phyloP scores from a whole-genome alignment of 1,140 invertebrate genomes.

The Triops cancriformis region DNA sequence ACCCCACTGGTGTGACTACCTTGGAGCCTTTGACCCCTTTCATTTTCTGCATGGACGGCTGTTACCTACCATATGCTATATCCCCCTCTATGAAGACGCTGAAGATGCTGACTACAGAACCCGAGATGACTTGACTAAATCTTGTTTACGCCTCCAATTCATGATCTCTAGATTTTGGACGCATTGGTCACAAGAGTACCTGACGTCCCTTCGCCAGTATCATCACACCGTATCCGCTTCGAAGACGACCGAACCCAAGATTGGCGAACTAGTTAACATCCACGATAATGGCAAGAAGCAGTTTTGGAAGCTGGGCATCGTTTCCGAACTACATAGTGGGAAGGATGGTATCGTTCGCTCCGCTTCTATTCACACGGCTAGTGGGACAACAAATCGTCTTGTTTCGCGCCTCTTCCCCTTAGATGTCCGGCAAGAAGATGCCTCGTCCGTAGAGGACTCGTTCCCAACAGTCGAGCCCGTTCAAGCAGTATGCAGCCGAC shows the following conservation, averaged over 20 bases:
- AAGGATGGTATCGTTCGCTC: too few species aligned
- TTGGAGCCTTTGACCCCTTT: conserved; percentile 34
- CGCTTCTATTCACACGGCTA: conserved; percentile 4
- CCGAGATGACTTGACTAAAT: neutral
- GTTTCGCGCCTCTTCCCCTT: neutral
- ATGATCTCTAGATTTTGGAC: neutral
- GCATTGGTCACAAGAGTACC: neutral
- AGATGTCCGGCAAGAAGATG: neutral
- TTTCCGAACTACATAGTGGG: too few species aligned
- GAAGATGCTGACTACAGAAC: neutral
- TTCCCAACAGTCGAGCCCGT: neutral
- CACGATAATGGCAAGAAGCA: too few species aligned
- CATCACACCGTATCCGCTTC: neutral
- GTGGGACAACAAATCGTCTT: conserved; percentile 3
- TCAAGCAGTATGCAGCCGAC: neutral
- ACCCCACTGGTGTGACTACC: conserved; percentile 34
- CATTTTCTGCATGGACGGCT: conserved; percentile 30
- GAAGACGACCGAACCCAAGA: neutral
- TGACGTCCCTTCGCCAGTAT: neutral
- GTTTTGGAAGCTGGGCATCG: too few species aligned
- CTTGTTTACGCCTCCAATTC: neutral
- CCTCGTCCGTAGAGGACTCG: neutral
- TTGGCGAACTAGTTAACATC: too few species aligned
- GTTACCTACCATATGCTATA: conserved; percentile 1
- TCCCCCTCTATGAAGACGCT: neutral